A percentile compares a stretch with the other conserved stretches of the same genome.
phyloP scores from a whole-genome alignment of 2,797 vertebrate species.

The Onychomys arenicola region DNA sequence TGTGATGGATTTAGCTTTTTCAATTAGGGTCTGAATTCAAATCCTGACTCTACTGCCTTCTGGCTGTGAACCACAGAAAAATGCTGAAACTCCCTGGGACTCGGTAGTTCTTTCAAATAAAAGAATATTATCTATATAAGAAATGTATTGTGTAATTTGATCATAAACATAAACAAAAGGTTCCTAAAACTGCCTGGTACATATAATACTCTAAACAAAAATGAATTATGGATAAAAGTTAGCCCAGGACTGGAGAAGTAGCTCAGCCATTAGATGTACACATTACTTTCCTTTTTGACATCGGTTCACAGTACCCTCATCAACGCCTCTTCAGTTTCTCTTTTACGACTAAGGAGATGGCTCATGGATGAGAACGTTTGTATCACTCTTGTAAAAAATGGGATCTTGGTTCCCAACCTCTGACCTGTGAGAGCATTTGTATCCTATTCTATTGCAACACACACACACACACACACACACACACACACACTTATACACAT shows the following conservation, averaged over 20 bases:
- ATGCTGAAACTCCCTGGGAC: neutral
- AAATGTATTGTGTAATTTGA: neutral
- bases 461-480: neutral
- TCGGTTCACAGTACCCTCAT: neutral
- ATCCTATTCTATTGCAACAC: neutral
- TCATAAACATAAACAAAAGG: neutral
- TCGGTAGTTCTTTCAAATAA: neutral
- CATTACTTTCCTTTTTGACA: neutral
- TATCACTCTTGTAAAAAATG: neutral
- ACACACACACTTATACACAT: neutral
- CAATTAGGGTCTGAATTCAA: slow-evolving; percentile 30
- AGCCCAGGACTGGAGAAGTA: neutral
- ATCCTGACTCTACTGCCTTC: neutral
- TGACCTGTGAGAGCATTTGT: neutral
- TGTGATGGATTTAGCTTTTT: neutral
- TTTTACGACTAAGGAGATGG: neutral
- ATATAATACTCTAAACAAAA: neutral
- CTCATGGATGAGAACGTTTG: neutral
- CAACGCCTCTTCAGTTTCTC: neutral
- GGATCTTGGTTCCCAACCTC: neutral
- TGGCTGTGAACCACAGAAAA: neutral
- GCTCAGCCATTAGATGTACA: neutral
- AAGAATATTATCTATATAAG: neutral
- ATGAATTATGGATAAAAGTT: neutral
- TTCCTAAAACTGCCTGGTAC: neutral